Conservation (phyloP, 2,113 vertebrate genomes). For the Crotalus helleri region DNA sequence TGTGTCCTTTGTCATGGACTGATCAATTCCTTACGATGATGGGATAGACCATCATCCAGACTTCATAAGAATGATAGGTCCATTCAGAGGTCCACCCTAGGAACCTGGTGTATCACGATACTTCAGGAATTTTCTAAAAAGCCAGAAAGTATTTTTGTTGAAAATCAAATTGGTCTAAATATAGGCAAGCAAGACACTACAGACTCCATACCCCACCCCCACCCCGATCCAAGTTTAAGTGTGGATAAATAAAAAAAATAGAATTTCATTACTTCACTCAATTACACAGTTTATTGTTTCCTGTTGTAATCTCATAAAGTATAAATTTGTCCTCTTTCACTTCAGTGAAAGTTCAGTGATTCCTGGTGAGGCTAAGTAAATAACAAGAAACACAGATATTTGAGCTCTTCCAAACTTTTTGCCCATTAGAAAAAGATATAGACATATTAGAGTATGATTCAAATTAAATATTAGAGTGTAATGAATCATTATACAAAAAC, state of each 20-base stretch:
- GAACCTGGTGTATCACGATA: neutral
- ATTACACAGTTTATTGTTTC: neutral
- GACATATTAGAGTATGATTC: neutral
- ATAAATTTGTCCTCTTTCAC: neutral
- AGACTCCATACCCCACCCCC: neutral
- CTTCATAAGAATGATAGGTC: neutral
- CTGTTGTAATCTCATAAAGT: neutral
- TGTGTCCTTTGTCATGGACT: neutral
- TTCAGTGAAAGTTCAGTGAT: neutral
- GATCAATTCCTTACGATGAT: neutral
- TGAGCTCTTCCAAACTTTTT: neutral
- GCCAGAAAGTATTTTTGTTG: neutral
- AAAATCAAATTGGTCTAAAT: neutral
- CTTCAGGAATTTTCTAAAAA: neutral
- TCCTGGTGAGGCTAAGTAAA: neutral
- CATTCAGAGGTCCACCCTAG: neutral
- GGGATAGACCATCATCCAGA: neutral
- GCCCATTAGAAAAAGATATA: neutral
- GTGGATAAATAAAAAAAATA: neutral
- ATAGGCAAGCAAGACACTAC: neutral
- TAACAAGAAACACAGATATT: neutral
- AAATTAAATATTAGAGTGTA: neutral
- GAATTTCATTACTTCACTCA: neutral
- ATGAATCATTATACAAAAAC: neutral
- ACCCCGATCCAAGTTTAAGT: neutral